Base-by-base conservation (phyloP, 2,888 invertebrate genomes). In the Stictocephala bisonia region DNA sequence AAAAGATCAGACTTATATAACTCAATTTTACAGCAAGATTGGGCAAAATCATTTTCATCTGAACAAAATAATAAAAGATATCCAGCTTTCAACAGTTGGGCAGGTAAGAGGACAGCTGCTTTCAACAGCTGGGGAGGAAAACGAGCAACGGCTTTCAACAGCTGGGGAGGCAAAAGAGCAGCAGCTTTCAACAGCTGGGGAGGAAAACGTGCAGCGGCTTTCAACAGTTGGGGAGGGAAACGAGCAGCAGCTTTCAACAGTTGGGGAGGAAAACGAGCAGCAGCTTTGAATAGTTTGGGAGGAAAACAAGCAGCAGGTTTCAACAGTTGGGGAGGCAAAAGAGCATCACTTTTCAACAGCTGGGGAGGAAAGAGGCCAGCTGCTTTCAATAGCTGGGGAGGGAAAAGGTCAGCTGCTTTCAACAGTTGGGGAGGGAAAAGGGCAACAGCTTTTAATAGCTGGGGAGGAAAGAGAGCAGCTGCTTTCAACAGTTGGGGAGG, bases 131-230 rank as follows among this genome's bases (percentile, higher is more conserved):
- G 78, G 78, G 78, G 77, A 9, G 77, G 78, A 18, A 78, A 78
- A 58, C 66, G 77, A 48, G 68, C 66, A 13, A 56, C 73, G 2
- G 53, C 72, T 24, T 56, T 74, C 24, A 73, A 71, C 31, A 66
- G 68, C 31, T 75, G 77, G 77, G 77, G 75, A 56, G 77, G 78
- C 2, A 78, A 77, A 70, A 66, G 78, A 71, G 58, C 69, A 3
- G 58, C 64, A 11, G 75, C 67, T 31, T 80, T 80, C 73, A 77
- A 77, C 70, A 79, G 79, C 69, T 80, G 80, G 80, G 80, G 79
- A 29, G 80, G 80, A 2, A 80, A 80, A 76, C 71, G 80, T 66
- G 73, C 69, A 22, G 71, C 77, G 22, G 56, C 73, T 24, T 77
- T 76, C 64, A 74, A 73, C 50, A 76, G 75, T 9, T 78, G 78